Conservation (phyloP, 2,113 vertebrate species). For the Prochilodus magdalenae region DNA sequence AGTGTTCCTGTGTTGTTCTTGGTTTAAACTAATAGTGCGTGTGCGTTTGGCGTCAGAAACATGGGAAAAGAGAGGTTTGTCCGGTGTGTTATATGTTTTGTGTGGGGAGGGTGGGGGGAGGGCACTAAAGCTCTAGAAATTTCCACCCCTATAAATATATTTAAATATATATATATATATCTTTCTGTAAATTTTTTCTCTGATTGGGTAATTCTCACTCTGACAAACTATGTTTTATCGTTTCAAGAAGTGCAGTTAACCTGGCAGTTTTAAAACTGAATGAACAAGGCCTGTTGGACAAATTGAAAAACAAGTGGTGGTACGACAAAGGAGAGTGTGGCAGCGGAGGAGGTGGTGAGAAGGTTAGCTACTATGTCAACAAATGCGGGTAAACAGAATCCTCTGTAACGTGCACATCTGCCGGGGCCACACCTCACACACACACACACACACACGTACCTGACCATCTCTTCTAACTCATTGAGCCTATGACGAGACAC, state of each 20-base stretch:
- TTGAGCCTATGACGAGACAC: not conserved
- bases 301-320: constrained; percentile 99
- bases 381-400: constrained; percentile 93
- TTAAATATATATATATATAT: constrained; percentile 4
- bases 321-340: constrained; percentile 99
- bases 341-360: constrained; percentile 99
- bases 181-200: constrained; percentile 31
- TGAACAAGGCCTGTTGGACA: constrained; percentile 99
- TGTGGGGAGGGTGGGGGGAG: not conserved
- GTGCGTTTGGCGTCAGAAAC: constrained; percentile 38
- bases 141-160: constrained; percentile 38
- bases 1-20: constrained; percentile 36
- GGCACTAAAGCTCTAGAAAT: constrained; percentile 37
- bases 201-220: constrained; percentile 80
- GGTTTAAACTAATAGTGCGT: constrained; percentile 32
- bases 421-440: constrained; percentile 78
- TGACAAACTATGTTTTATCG: constrained; percentile 99
- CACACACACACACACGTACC: not conserved
- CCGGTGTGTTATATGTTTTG: constrained; percentile 36
- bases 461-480: constrained; percentile 11
- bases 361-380: constrained; percentile 99
- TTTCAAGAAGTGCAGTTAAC: constrained; percentile 99
- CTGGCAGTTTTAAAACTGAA: constrained; percentile 99
- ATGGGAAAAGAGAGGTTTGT: constrained; percentile 55
- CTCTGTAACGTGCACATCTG: constrained; percentile 95